Evolutionary conservation across 30 jellyfish, hydroid and myxozoan genomes (phyloP), one percentile per base, ranked within the genome.

Genomic region (Aurelia aurita complex sp. Pacific): DNA sequence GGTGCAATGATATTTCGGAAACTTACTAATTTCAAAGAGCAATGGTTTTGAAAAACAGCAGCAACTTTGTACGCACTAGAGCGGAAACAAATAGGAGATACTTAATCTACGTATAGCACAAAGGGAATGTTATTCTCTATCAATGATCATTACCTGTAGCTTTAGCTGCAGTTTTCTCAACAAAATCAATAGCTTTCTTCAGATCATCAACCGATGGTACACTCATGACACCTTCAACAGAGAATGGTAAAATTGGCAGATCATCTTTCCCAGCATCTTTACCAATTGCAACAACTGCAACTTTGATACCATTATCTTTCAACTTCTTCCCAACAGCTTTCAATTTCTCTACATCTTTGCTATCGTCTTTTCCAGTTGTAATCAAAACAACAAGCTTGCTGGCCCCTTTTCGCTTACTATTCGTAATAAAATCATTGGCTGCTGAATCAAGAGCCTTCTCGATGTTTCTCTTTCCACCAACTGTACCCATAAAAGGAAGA

Each of bases 221-320:
- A n/a, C 42, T 60, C 29, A 67, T 29, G 1, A 76, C 50, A n/a
- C 50, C 33, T 33, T 79, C 73, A 33, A 50, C 62, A 17, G 50
- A 23, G 55, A 53, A 40, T 40, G 52, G 19, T 54, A 46, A 17
- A 9, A n/a, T 0, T 8, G n/a, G 19, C 11, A 79, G 23, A 8
- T 32, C 80, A 29, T 23, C 72, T 9, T 29, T 1, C 7, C 52
- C 51, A 11, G 52, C 13, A n/a, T 18, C 67, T n/a, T 35, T 72
- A 63, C 90, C 95, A 10, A 90, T 62, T 4, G 82, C 78, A 55
- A 90, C 91, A 4, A 90, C 85, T 65, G 77, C 63, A 1, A 90
- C 51, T 2, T 23, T 67, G 10, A 79, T 51, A 4, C 71, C 65
- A 11, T 59, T 72, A 17, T 69, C 55, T 16, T 70, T 75, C 70